phyloP scores from a whole-genome alignment of 2,888 invertebrate species.

The Alviniconcha strummeri region DNA sequence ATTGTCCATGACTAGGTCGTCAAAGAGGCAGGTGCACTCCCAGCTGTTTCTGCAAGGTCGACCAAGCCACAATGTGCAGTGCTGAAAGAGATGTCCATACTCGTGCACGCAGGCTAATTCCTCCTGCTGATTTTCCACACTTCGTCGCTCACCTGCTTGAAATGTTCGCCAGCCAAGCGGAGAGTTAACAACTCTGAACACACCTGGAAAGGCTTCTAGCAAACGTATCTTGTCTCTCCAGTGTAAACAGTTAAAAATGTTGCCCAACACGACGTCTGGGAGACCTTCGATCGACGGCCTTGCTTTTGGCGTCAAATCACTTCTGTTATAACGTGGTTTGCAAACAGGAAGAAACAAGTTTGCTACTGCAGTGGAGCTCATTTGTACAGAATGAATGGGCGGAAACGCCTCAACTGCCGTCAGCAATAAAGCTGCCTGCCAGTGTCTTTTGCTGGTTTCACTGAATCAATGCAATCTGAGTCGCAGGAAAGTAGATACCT shows the following conservation, averaged over 20 bases:
- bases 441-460: neutral
- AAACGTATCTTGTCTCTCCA: constrained; percentile 29
- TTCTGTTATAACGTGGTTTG: neutral
- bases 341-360: neutral
- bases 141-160: constrained; percentile 8
- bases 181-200: constrained; percentile 15
- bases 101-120: constrained; percentile 25
- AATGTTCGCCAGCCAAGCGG: constrained; percentile 23
- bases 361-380: constrained; percentile 3
- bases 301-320: neutral
- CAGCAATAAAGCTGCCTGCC: neutral
- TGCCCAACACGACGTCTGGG: constrained; percentile 21
- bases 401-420: neutral
- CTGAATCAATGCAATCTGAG: no score
- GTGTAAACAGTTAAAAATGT: constrained; percentile 25
- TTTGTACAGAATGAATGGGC: neutral
- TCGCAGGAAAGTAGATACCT: no score
- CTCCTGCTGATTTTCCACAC: constrained; percentile 3
- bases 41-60: constrained; percentile 23
- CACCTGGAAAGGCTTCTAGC: constrained; percentile 9
- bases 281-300: neutral
- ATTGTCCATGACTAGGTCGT: neutral
- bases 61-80: constrained; percentile 31
- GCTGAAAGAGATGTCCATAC: constrained; percentile 29
- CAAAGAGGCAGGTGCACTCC: constrained; percentile 30